Evolutionary conservation across 2,797 vertebrate species (phyloP).

Genomic region (Kryptolebias ocellatus): DNA sequence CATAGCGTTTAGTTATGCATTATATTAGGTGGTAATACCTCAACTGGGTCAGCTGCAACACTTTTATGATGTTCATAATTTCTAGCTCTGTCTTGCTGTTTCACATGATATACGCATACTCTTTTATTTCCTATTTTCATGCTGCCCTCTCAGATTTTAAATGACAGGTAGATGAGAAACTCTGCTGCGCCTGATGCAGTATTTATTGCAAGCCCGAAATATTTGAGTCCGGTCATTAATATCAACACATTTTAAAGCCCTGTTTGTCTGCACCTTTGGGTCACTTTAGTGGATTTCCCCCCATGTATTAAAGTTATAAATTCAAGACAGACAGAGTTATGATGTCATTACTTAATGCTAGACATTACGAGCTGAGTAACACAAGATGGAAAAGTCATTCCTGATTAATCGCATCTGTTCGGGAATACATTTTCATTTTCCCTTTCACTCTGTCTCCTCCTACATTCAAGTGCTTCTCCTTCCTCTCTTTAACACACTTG

Average conservation of each 20-base stretch:
- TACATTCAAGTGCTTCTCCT: conserved; percentile 36
- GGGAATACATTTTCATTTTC: conserved; percentile 75
- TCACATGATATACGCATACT: conserved; percentile 48
- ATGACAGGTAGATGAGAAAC: conserved; percentile 45
- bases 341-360: conserved; percentile 79
- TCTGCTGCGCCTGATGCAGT: conserved; percentile 35
- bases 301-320: conserved; percentile 65
- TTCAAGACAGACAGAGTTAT: conserved; percentile 72
- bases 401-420: conserved; percentile 74
- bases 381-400: conserved; percentile 78
- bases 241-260: conserved; percentile 62
- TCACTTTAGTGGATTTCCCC: conserved; percentile 62
- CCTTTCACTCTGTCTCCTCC: conserved; percentile 54
- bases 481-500: conserved; percentile 49
- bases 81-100: conserved; percentile 41
- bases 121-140: conserved; percentile 41
- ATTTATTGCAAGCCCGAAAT: conserved; percentile 66
- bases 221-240: conserved; percentile 58
- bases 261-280: conserved; percentile 53
- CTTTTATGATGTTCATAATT: conserved; percentile 54
- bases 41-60: conserved; percentile 33
- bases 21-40: conserved; percentile 43
- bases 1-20: conserved; percentile 39
- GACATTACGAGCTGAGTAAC: conserved; percentile 75
- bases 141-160: conserved; percentile 43